These are phyloP conservation scores for Sebastes dallii DNA, from an alignment of 2,797 vertebrate species.

Conservation along the genomic window DNA sequence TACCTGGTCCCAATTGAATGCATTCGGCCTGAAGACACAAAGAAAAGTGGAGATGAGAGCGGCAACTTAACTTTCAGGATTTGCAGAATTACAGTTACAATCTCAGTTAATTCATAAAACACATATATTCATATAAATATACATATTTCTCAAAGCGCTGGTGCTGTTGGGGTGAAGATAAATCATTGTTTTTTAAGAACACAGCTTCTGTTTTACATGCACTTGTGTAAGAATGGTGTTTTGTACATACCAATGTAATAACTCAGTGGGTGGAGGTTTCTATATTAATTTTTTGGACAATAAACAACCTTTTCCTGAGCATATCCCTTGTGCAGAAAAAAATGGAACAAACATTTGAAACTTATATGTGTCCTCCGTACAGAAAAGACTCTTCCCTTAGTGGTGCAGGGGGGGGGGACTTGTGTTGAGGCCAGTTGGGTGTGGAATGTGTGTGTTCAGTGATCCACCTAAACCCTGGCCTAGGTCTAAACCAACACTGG, in stretches of 20 bases:
- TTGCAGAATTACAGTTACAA: background rate
- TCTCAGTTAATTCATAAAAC: background rate
- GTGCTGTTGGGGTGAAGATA: background rate
- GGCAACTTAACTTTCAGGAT: background rate
- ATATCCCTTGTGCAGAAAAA: background rate
- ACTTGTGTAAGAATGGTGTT: background rate
- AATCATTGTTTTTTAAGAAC: background rate
- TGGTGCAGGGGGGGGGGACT: slow-evolving; percentile 3
- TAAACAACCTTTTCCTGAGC: background rate
- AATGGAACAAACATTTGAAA: background rate
- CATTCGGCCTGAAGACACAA: slow-evolving; percentile 83
- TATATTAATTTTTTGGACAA: background rate
- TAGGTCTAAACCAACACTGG: slow-evolving; percentile 75
- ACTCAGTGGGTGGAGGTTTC: background rate
- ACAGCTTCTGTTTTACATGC: background rate
- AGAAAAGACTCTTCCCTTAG: background rate
- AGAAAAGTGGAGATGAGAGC: background rate
- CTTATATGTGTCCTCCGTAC: background rate
- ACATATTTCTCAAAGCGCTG: background rate
- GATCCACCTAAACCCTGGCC: slow-evolving; percentile 73
- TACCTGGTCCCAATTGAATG: slow-evolving; percentile 91
- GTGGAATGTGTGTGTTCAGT: slow-evolving; percentile 75
- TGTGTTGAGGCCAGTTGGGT: slow-evolving; percentile 36
- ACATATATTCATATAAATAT: background rate
- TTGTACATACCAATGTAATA: background rate